Base-by-base conservation (phyloP, 1,140 invertebrate species). In the Vollenhovia emeryi region DNA sequence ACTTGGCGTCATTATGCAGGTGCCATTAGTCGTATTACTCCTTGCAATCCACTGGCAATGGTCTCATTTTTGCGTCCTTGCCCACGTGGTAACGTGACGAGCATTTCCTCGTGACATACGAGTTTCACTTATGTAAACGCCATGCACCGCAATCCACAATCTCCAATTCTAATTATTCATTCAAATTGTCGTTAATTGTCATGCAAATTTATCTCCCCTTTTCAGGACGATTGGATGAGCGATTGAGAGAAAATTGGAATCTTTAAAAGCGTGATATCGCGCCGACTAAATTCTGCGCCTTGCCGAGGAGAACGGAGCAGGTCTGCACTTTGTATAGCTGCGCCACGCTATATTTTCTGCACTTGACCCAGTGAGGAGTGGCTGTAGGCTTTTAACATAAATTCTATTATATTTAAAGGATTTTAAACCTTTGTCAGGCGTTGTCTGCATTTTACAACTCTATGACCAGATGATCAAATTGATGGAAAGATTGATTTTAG, bases 31-130 rank as follows among this genome's bases (percentile, higher is more conserved):
- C 4, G 8, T 52, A 18, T 45, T 43, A 62, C 18, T 50, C 13
- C 43, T 79, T 8, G 15, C 21, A 40, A 52, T 40, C 43, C 52
- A 68, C 43, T 27, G 11, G 15, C 8, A 55, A 79, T 52, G 76
- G 15, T 79, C 62, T 55, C 60, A 50, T 79, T 79, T 79, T 40
- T 30, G 52, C 11, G 76, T 36, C 76, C 76, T 79, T 68, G 76
- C 21, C 24, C 24, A 24, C 15, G 13, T 55, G 33, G n/a, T 71
- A 21, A 73, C n/a, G 21, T 60, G 6, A 71, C 27, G 15, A 27
- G 15, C 8, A n/a, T 48, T 69, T 69, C 66, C 40, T 74, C n/a
- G 33, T 59, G 21, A 60, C 13, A 21, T 21, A 30, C 3, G 33
- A 68, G 76, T 52, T 79, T 79, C 45, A 55, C 21, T 79, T 68